Conservation (phyloP, 2,113 vertebrate species). For the Poeciliopsis occidentalis region DNA sequence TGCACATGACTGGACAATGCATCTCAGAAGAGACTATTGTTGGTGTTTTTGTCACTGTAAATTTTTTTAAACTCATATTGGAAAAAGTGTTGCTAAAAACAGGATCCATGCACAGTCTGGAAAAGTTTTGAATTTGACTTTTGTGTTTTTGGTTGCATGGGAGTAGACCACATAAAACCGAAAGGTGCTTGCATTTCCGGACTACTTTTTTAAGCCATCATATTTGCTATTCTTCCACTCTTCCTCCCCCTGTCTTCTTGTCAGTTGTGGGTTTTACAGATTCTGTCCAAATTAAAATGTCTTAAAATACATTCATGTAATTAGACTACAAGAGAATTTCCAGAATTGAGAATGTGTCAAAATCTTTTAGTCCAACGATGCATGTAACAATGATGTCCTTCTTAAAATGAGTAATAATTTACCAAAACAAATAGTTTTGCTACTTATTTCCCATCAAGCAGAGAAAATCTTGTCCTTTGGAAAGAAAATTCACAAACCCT, state of each 20-base stretch:
- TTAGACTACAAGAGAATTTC: not conserved
- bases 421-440: not conserved
- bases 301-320: not conserved
- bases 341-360: not conserved
- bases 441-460: constrained; percentile 4
- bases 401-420: not conserved
- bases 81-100: not conserved
- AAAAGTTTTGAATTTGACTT: not conserved
- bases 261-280: not conserved
- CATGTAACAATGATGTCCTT: not conserved
- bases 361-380: not conserved
- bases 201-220: not conserved
- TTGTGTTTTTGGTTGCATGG: not conserved
- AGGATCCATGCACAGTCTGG: not conserved
- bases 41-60: not conserved
- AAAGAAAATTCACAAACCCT: constrained; percentile 26
- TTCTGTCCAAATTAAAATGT: not conserved
- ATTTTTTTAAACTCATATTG: not conserved
- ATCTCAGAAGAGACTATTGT: constrained; percentile 1
- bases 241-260: not conserved
- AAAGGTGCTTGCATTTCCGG: not conserved
- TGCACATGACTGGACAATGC: constrained; percentile 12
- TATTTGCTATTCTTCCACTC: not conserved
- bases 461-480: not conserved
- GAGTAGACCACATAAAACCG: not conserved